Conservation (phyloP, 2,113 vertebrate genomes). For the Galeopterus variegatus region DNA sequence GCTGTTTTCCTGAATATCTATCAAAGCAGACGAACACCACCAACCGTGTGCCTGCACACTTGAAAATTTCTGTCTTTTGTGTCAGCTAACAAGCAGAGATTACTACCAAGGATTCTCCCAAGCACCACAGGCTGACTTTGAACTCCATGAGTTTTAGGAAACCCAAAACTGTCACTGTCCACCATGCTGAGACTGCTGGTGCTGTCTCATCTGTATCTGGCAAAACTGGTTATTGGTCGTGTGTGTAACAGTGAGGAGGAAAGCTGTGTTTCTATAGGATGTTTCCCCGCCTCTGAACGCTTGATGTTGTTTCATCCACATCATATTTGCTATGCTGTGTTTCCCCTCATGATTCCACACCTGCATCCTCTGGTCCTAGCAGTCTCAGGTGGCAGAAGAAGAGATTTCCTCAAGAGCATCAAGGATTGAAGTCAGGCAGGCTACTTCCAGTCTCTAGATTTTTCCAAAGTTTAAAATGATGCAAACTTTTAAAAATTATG, state of each 20-base stretch:
- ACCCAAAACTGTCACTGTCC: background rate
- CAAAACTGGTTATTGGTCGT: background rate
- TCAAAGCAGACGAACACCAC: conserved; percentile 1
- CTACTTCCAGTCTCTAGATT: background rate
- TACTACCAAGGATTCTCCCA: conserved; percentile 37
- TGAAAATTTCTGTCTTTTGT: conserved; percentile 50
- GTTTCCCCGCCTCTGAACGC: background rate
- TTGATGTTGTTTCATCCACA: background rate
- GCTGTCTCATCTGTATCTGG: background rate
- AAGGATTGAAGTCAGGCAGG: background rate
- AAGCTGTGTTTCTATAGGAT: background rate
- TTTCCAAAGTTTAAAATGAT: too few species aligned
- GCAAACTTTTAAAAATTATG: too few species aligned
- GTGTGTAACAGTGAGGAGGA: background rate
- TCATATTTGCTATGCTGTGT: background rate
- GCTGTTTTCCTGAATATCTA: background rate
- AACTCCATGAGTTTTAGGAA: conserved; percentile 52
- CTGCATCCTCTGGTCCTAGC: background rate
- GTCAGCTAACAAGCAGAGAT: conserved; percentile 23
- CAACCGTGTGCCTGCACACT: background rate
- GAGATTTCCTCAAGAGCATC: background rate
- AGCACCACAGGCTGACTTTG: conserved; percentile 54
- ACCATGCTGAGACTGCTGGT: background rate
- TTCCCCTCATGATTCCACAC: background rate
- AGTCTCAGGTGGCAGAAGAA: background rate